Percentiles rank a stretch among this genome's conserved stretches.
Conservation (phyloP, 2,888 invertebrate species). For the Biston stratarius region DNA sequence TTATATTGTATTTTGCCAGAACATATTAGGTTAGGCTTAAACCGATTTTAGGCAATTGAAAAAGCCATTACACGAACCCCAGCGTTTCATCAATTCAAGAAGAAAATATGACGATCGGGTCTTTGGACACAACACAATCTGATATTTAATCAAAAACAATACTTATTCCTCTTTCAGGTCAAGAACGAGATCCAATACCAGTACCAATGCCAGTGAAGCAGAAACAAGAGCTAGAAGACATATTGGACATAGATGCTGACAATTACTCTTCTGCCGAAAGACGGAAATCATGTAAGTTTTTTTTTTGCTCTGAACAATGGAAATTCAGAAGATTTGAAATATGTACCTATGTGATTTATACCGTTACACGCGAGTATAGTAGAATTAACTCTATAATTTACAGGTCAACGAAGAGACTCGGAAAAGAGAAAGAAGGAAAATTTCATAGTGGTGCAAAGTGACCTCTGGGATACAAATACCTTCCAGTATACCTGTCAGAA, state of each 20-base stretch:
- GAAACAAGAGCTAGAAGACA: conserved; percentile 79
- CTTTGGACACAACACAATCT: no score
- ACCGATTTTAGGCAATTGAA: no score
- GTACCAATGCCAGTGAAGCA: conserved; percentile 55
- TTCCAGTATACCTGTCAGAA: conserved; percentile 85
- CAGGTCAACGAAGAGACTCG: conserved; percentile 82
- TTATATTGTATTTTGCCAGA: no score
- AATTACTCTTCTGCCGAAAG: conserved; percentile 77
- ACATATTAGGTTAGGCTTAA: no score
- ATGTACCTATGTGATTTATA: background rate
- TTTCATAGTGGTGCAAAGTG: conserved; percentile 88
- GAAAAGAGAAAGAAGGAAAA: conserved; percentile 82
- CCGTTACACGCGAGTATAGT: background rate
- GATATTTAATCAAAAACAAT: no score
- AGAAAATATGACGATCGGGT: no score
- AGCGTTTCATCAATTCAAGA: no score
- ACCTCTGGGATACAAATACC: conserved; percentile 89
- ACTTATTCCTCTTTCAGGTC: conserved; percentile 57
- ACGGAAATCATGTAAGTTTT: conserved; percentile 72
- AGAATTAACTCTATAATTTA: conserved; percentile 28
- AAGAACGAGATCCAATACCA: conserved; percentile 74
- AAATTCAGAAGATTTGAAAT: no score
- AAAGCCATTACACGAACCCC: no score
- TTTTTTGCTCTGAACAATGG: conserved; percentile 11
- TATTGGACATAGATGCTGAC: conserved; percentile 72